Conservation (phyloP, 2,888 invertebrate species). For the Bruchidius siliquastri region DNA sequence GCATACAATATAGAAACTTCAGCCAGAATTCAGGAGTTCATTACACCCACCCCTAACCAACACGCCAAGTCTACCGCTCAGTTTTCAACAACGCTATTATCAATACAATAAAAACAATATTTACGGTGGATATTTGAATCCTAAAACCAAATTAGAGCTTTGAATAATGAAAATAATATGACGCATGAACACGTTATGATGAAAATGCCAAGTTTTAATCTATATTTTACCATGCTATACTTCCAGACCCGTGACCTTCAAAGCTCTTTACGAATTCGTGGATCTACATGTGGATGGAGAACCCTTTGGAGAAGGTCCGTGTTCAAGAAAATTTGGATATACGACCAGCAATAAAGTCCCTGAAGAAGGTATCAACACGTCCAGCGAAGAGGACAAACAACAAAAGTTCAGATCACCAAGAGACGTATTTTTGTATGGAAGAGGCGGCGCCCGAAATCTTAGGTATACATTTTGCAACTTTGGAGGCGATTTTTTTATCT, state of each 20-base stretch:
- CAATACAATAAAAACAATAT: too few species aligned
- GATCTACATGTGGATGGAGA: slow-evolving; percentile 82
- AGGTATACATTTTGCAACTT: slow-evolving; percentile 55
- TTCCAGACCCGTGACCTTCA: slow-evolving; percentile 76
- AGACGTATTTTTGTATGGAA: slow-evolving; percentile 80
- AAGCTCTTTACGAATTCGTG: slow-evolving; percentile 83
- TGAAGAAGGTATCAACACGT: slow-evolving; percentile 38
- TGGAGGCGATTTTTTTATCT: too few species aligned
- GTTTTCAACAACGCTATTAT: too few species aligned
- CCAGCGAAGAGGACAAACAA: slow-evolving; percentile 53
- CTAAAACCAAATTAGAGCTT: too few species aligned
- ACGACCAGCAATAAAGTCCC: slow-evolving; percentile 1
- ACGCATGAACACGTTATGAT: too few species aligned
- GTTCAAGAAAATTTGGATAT: slow-evolving; percentile 70
- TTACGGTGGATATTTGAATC: too few species aligned
- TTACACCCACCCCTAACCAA: too few species aligned
- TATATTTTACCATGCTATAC: background rate
- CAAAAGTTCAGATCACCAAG: slow-evolving; percentile 74
- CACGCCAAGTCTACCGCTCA: too few species aligned
- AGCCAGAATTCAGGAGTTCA: too few species aligned
- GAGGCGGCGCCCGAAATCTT: slow-evolving; percentile 77
- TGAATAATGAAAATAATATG: background rate
- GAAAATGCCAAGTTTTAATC: too few species aligned
- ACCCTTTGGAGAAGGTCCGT: slow-evolving; percentile 67
- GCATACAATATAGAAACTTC: too few species aligned